Conservation (phyloP, 2,888 invertebrate species). For the Calameuta idolon region DNA sequence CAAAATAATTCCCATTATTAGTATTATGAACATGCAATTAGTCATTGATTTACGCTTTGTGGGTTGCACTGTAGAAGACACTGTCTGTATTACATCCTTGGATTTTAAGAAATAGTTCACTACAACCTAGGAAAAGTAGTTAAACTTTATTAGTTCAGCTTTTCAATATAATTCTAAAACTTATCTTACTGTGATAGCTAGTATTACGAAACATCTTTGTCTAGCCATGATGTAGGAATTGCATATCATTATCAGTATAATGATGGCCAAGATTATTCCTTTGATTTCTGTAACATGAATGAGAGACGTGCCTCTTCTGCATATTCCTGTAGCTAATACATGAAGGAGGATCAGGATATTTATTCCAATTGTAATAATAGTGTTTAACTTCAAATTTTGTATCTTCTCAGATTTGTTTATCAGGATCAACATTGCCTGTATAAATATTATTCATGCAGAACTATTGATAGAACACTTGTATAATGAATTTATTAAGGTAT, state of each 20-base stretch:
- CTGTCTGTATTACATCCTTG: slow-evolving; percentile 3
- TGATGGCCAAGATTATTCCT: slow-evolving; percentile 8
- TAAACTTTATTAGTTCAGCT: not conserved
- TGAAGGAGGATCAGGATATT: slow-evolving; percentile 16
- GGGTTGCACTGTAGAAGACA: slow-evolving; percentile 9
- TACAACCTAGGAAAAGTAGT: not conserved
- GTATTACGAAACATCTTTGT: slow-evolving; percentile 14
- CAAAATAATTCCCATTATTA: slow-evolving; percentile 10
- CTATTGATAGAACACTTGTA: not conserved
- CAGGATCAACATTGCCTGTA: slow-evolving; percentile 17
- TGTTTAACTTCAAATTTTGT: slow-evolving; percentile 3
- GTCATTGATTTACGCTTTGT: slow-evolving; percentile 1
- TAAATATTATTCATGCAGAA: not conserved
- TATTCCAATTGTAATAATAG: slow-evolving; percentile 6
- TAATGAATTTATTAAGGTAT: not conserved
- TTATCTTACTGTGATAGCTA: slow-evolving; percentile 3
- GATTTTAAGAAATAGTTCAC: not conserved
- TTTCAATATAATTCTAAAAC: not conserved
- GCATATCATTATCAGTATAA: slow-evolving; percentile 14
- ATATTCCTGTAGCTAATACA: slow-evolving; percentile 15
- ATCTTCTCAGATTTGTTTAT: slow-evolving; percentile 10
- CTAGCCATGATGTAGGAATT: slow-evolving; percentile 17
- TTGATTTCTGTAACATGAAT: slow-evolving; percentile 7
- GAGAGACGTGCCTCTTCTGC: slow-evolving; percentile 9
- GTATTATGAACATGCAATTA: slow-evolving; percentile 1